phyloP scores from a whole-genome alignment of 2,888 invertebrate species.

The Proisotoma minuta region DNA sequence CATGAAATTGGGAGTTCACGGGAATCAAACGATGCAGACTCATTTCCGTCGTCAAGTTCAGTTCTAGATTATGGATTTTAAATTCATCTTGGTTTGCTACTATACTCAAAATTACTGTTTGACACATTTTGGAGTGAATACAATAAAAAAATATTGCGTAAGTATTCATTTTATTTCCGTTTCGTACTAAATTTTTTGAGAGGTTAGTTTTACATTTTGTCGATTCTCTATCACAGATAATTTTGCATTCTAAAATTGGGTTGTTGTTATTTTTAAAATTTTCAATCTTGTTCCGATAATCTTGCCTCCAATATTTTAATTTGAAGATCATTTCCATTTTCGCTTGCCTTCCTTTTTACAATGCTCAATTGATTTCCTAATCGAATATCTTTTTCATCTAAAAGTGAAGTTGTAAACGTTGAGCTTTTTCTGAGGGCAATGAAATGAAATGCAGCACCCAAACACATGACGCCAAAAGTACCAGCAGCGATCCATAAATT shows the following conservation, averaged over 20 bases:
- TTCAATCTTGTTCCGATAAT: conserved; percentile 13
- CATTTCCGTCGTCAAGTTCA: conserved; percentile 77
- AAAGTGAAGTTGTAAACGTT: conserved; percentile 21
- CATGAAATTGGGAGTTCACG: conserved; percentile 70
- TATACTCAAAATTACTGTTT: too few species aligned
- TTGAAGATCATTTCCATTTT: conserved; percentile 37
- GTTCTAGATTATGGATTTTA: conserved; percentile 58
- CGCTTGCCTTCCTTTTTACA: conserved; percentile 18
- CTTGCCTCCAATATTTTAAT: conserved; percentile 22
- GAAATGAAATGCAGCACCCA: conserved; percentile 61
- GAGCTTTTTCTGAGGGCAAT: conserved; percentile 53
- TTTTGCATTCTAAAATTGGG: background rate
- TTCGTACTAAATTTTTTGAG: too few species aligned
- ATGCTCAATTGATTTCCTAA: conserved; percentile 12
- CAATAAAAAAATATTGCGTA: too few species aligned
- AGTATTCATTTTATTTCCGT: too few species aligned
- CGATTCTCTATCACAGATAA: too few species aligned
- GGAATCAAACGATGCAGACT: conserved; percentile 70
- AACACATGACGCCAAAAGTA: conserved; percentile 57
- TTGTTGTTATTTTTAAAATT: background rate
- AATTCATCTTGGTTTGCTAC: too few species aligned
- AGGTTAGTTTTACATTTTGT: too few species aligned
- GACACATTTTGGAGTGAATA: too few species aligned
- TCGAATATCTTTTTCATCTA: conserved; percentile 23
- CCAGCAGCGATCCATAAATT: conserved; percentile 60